phyloP scores from a whole-genome alignment of 2,113 vertebrate species.

The Triplophysa rosa region DNA sequence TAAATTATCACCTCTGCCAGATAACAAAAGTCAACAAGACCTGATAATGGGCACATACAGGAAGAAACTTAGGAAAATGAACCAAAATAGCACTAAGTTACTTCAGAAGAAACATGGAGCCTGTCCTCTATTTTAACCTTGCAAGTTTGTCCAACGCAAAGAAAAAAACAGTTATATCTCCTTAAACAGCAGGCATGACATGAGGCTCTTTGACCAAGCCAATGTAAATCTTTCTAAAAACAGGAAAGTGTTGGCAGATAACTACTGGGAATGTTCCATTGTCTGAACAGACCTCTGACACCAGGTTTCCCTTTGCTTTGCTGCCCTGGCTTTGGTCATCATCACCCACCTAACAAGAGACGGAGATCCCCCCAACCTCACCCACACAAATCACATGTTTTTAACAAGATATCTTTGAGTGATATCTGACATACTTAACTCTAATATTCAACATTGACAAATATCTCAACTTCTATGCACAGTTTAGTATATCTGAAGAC shows the following conservation, averaged over 20 bases:
- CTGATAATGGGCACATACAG: neutral
- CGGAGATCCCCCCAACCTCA: neutral
- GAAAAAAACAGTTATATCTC: neutral
- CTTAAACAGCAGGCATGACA: constrained; percentile 25
- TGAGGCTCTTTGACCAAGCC: neutral
- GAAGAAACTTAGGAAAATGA: neutral
- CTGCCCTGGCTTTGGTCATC: neutral
- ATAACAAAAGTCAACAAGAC: neutral
- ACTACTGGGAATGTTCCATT: constrained; percentile 52
- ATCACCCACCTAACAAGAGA: constrained; percentile 9
- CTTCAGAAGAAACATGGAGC: neutral
- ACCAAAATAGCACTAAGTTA: neutral
- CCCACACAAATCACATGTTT: neutral
- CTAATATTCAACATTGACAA: neutral
- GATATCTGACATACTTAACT: too few species aligned
- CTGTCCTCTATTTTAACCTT: neutral
- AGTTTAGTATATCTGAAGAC: neutral
- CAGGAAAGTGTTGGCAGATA: constrained; percentile 51
- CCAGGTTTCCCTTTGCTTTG: constrained; percentile 28
- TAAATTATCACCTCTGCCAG: neutral
- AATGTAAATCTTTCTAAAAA: constrained; percentile 41
- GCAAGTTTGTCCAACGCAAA: constrained; percentile 13
- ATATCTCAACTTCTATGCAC: too few species aligned
- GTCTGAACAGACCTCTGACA: constrained; percentile 50
- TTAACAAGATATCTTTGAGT: neutral